These are phyloP conservation scores for Drosophila rellima DNA, from an alignment of 2,888 invertebrate species.

Conservation along the genomic window DNA sequence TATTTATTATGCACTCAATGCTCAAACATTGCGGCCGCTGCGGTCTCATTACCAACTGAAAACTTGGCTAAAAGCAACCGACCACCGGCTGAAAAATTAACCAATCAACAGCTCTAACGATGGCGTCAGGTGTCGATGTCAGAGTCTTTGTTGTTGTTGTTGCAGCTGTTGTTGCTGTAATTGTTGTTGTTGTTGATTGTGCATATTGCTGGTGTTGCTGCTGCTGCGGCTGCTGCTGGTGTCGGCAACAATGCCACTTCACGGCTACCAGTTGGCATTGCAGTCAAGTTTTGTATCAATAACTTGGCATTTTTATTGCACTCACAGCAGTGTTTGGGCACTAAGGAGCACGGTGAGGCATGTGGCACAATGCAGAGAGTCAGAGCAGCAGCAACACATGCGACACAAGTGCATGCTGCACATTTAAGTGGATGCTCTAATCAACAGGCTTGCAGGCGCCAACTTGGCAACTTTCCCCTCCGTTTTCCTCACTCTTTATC, in stretches of 20 bases:
- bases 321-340: constrained; percentile 1
- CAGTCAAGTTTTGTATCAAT: constrained; percentile 56
- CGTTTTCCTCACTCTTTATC: neutral
- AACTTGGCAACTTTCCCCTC: neutral
- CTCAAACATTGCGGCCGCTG: constrained; percentile 62
- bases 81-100: constrained; percentile 42
- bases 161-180: neutral
- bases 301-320: constrained; percentile 60
- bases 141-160: constrained; percentile 2
- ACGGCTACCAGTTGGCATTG: constrained; percentile 9
- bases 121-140: constrained; percentile 29
- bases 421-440: constrained; percentile 38
- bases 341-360: neutral
- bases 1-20: constrained; percentile 73
- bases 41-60: constrained; percentile 54
- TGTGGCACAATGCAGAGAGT: constrained; percentile 4
- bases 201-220: neutral
- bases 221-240: constrained; percentile 4
- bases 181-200: constrained; percentile 15
- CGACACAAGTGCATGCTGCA: constrained; percentile 13
- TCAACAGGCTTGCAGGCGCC: constrained; percentile 45
- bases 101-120: constrained; percentile 3
- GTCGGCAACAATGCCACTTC: constrained; percentile 22
- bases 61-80: constrained; percentile 57
- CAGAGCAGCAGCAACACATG: constrained; percentile 6